Evolutionary conservation across 2,113 vertebrate species (phyloP), one percentile per base, ranked within the genome.

Genomic region (Corythornis vintsioides): DNA sequence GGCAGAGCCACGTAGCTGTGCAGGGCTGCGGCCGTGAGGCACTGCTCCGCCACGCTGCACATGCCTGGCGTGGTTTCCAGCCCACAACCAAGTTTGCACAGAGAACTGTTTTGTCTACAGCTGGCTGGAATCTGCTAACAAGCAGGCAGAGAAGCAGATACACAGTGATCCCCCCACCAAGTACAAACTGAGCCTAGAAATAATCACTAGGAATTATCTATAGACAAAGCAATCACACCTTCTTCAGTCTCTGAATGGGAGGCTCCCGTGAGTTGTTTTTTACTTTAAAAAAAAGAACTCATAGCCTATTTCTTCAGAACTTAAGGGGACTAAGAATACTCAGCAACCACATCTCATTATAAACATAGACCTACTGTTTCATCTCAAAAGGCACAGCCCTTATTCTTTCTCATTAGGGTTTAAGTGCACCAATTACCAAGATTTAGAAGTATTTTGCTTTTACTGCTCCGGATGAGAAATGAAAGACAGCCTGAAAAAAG

Each of bases 21-120:
- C 93, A n/a, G 94, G 94, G 84, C 85, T 26, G 45, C 26, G 0
- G 91, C 91, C 95, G 72, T 3, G 1, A 47, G 93, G 81, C 89
- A 79, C 87, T 96, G 89, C 94, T 93, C 89, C 21, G 1, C 86
- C 73, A 55, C 3, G 3, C 91, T 77, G 64, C 60, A n/a, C 28
- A 95, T 93, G 91, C 93, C 90, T 91, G 87, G 82, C 88, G 11
- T 93, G 65, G 89, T 85, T 95, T 85, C 59, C 92, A 92, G 89
- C 95, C 94, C 94, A 95, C 93, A 83, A 12, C 50, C 67, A 3
- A 85, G 66, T 76, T 78, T 79, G 82, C 75, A 87, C 89, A 91
- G 85, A 85, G 75, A 95, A 87, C 50, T 91, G 83, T 93, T 94
- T 95, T 94, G 91, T 96, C 93, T 96, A 73, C 64, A 63, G 89